Evolutionary conservation across 2,113 vertebrate genomes (phyloP).

Genomic region (Xenus cinereus): DNA sequence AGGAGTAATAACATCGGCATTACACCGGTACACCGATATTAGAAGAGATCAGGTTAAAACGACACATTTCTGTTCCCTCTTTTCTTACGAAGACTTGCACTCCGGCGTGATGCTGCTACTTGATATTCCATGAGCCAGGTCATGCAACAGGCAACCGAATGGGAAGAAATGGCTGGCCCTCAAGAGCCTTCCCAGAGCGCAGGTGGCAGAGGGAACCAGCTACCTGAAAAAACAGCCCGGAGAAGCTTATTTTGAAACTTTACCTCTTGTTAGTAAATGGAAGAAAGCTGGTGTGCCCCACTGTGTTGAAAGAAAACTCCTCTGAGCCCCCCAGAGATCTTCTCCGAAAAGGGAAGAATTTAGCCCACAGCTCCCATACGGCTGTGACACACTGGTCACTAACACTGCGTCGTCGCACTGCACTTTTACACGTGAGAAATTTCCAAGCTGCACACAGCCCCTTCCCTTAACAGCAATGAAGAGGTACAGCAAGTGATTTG

Average conservation of each 20-base stretch:
- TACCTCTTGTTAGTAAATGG: not conserved
- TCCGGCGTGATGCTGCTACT: not conserved
- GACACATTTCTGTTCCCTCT: not conserved
- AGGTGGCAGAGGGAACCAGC: not conserved
- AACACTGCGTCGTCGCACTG: not conserved
- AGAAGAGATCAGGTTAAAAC: not conserved
- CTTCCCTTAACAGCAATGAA: not conserved
- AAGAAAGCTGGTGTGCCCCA: not conserved
- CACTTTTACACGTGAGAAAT: not conserved
- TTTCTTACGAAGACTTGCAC: accelerated
- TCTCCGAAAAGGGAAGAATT: not conserved
- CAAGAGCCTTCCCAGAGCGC: not conserved
- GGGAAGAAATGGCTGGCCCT: not conserved
- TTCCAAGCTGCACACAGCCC: not conserved
- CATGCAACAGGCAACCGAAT: accelerated
- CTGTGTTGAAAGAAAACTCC: not conserved
- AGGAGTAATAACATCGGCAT: not conserved
- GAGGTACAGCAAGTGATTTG: not conserved
- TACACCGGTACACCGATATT: not conserved
- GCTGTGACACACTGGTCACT: not conserved
- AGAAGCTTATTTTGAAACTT: not conserved
- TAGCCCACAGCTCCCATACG: accelerated
- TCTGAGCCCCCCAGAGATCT: not conserved
- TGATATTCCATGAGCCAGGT: not conserved
- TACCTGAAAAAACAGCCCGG: not conserved